Conservation (phyloP, 2,888 invertebrate genomes). For the Alloplasta piceator region DNA sequence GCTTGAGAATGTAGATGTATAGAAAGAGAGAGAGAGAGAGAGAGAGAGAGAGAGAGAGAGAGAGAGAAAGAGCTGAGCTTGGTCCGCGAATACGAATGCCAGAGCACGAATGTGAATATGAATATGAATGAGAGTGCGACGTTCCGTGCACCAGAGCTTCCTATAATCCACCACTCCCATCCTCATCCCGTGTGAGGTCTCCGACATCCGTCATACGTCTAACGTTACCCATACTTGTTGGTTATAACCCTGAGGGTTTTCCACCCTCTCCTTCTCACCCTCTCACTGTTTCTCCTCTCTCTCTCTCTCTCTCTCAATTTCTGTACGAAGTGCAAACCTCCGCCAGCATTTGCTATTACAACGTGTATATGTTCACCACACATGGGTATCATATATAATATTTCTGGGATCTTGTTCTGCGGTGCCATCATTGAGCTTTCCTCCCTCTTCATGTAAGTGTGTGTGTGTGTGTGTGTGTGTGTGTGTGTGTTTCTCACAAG, state of each 20-base stretch:
- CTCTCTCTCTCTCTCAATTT: too few species aligned
- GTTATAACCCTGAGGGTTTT: constrained; percentile 45
- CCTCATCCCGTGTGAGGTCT: constrained; percentile 16
- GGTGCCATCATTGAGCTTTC: neutral
- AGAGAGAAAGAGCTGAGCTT: constrained; percentile 3
- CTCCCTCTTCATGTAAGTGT: too few species aligned
- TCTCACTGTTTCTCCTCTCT: constrained; percentile 2
- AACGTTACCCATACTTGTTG: constrained; percentile 66
- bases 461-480: too few species aligned
- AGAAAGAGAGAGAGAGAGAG: too few species aligned
- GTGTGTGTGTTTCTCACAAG: too few species aligned
- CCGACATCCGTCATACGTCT: constrained; percentile 75
- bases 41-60: neutral
- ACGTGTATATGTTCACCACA: too few species aligned
- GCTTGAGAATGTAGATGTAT: constrained; percentile 4
- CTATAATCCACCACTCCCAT: constrained; percentile 34
- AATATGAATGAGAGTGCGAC: constrained; percentile 74
- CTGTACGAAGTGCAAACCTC: constrained; percentile 13
- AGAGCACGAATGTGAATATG: constrained; percentile 70
- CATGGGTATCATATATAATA: neutral
- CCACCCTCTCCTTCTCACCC: constrained; percentile 17
- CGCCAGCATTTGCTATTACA: neutral
- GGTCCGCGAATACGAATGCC: constrained; percentile 69
- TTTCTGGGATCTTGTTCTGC: constrained; percentile 6
- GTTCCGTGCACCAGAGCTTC: constrained; percentile 65